phyloP scores from a whole-genome alignment of 1,140 invertebrate genomes.

The Acromyrmex heyeri region DNA sequence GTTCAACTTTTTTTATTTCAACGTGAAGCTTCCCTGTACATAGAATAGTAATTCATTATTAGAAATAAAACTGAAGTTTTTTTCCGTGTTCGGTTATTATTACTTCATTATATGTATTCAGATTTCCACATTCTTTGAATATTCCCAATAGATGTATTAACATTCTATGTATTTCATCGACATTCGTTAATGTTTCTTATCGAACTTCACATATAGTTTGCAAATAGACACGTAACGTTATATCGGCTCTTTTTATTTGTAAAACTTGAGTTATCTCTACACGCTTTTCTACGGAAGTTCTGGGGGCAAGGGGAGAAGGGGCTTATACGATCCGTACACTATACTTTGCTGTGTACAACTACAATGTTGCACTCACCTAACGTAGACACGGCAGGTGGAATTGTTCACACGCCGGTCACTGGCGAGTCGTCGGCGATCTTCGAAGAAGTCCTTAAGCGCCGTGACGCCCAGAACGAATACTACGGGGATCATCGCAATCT shows the following conservation, averaged over 20 bases:
- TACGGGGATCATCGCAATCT: slow-evolving; percentile 97
- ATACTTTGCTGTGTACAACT: background rate
- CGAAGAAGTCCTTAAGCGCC: slow-evolving; percentile 98
- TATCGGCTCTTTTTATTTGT: slow-evolving; percentile 27
- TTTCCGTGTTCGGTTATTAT: background rate
- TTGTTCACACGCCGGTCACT: slow-evolving; percentile 98
- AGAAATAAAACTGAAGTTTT: background rate
- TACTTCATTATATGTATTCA: background rate
- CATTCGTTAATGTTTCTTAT: background rate
- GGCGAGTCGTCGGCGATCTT: slow-evolving; percentile 95
- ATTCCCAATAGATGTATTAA: background rate
- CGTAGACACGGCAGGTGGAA: slow-evolving; percentile 95
- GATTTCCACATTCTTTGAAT: background rate
- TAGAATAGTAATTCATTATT: background rate
- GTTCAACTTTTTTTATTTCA: background rate
- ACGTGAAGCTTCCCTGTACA: background rate
- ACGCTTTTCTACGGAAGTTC: background rate
- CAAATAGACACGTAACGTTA: slow-evolving; percentile 5
- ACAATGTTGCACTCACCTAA: slow-evolving; percentile 89
- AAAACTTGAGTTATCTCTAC: slow-evolving; percentile 13
- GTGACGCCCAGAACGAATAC: slow-evolving; percentile 98
- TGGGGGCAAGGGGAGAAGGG: no score
- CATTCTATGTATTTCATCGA: background rate
- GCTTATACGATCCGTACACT: background rate
- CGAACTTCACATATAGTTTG: background rate